phyloP scores from a whole-genome alignment of 2,113 vertebrate species.

The Caranx ignobilis region DNA sequence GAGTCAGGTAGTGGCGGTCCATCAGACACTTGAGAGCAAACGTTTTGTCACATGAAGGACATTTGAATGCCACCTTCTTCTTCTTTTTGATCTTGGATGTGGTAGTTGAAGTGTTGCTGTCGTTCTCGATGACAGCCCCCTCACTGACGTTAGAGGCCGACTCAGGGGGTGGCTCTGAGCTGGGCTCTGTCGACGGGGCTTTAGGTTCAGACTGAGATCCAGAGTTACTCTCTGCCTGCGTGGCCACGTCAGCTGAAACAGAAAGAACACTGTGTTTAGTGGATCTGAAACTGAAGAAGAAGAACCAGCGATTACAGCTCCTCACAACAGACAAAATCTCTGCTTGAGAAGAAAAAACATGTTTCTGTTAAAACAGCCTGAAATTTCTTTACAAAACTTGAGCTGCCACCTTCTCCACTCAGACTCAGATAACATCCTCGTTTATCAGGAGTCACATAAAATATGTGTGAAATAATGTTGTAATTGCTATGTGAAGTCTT shows the following conservation, averaged over 20 bases:
- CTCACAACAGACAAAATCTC: too few relatives aligned
- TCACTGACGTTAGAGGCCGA: not conserved
- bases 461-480: too few relatives aligned
- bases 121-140: not conserved
- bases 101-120: not conserved
- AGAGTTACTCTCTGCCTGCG: not conserved
- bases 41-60: conserved; percentile 65
- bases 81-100: conserved; percentile 1
- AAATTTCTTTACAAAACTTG: too few relatives aligned
- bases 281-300: not conserved
- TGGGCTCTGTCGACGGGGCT: not conserved
- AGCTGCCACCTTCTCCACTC: too few relatives aligned
- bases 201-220: not conserved
- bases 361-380: too few relatives aligned
- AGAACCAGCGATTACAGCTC: too few relatives aligned
- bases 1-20: conserved; percentile 64
- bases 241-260: conserved; percentile 29
- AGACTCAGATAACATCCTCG: too few relatives aligned
- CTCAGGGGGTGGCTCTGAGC: not conserved
- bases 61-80: conserved; percentile 35
- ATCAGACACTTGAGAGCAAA: conserved; percentile 68
- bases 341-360: too few relatives aligned
- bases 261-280: not conserved
- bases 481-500: too few relatives aligned
- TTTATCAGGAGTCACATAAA: too few relatives aligned